These are phyloP conservation scores for Lates japonicus DNA, from an alignment of 2,797 vertebrate species.

Conservation along the genomic window DNA sequence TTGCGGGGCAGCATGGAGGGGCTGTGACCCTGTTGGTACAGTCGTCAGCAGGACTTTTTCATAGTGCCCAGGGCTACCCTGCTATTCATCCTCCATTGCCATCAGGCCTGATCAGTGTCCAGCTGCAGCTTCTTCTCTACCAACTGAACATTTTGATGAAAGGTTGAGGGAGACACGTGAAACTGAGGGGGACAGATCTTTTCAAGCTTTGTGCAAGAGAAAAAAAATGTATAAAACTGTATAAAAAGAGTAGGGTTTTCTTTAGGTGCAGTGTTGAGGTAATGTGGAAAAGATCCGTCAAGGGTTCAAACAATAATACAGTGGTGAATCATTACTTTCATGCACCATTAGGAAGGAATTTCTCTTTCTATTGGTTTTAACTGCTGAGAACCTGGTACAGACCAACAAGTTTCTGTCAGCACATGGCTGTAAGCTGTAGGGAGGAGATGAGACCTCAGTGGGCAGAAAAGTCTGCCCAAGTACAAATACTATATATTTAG, in stretches of 20 bases:
- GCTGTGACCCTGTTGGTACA: constrained; percentile 76
- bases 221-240: constrained; percentile 23
- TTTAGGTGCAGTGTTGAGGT: constrained; percentile 64
- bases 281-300: constrained; percentile 71
- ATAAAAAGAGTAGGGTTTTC: constrained; percentile 32
- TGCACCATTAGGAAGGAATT: constrained; percentile 78
- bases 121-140: constrained; percentile 71
- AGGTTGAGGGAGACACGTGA: constrained; percentile 45
- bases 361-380: constrained; percentile 66
- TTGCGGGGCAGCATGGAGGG: constrained; percentile 63
- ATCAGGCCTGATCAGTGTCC: constrained; percentile 71
- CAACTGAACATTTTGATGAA: constrained; percentile 52
- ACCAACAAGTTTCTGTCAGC: constrained; percentile 53
- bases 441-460: constrained; percentile 31
- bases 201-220: background rate
- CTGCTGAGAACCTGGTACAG: constrained; percentile 64
- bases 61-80: constrained; percentile 64
- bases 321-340: constrained; percentile 76
- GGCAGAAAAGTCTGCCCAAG: constrained; percentile 21
- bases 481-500: constrained; percentile 23
- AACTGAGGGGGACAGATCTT: constrained; percentile 16
- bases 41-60: constrained; percentile 75
- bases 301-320: constrained; percentile 69
- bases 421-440: constrained; percentile 34
- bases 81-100: constrained; percentile 69